Base-by-base conservation (phyloP, 1,140 invertebrate species). In the Venturia canescens region DNA sequence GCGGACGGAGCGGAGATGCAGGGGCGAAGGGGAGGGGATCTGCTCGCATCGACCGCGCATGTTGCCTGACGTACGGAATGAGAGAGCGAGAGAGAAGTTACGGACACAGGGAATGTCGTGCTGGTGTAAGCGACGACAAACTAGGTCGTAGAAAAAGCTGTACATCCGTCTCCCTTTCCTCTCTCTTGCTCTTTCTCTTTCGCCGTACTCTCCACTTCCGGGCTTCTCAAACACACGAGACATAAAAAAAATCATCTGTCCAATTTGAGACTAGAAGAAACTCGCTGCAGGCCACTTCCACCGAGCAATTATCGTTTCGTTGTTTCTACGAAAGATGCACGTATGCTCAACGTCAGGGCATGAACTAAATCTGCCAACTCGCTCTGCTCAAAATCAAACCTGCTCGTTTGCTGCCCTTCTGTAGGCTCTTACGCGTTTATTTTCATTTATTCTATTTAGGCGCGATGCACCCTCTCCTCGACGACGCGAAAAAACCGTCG, bases 71-170 rank as follows among this genome's bases (percentile, higher is more conserved):
- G 70, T 60, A 53, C 50, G 57, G 69, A 34, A 53, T n/a, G 15
- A 31, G 29, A 74, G 71, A 74, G 15, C 26, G 29, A 74, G 71
- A 74, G 50, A 53, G 48, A 72, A 31, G 13, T 44, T 11, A 44
- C 38, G 44, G 44, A 21, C 21, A 72, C 29, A 72, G 44, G 23
- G 44, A 72, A 63, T 76, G 72, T 76, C 72, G 38, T 67, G 63
- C 67, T 16, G 34, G 66, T 27, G 69, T 57, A 71, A 70, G 67
- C 23, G 57, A 77, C 75, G 57, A 77, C 60, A 60, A 77, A 77
- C 29, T 77, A 77, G 75, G 75, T 77, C 75, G 69, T 70, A 53
- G 69, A 60, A 79, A 79, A 31, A 79, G 63, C 70, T 81, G 79
- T 48, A 71, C 76, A 57, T 67, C 71, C 82, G 27, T 50, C 7